phyloP scores from a whole-genome alignment of 2,113 vertebrate genomes.

The Indri indri region DNA sequence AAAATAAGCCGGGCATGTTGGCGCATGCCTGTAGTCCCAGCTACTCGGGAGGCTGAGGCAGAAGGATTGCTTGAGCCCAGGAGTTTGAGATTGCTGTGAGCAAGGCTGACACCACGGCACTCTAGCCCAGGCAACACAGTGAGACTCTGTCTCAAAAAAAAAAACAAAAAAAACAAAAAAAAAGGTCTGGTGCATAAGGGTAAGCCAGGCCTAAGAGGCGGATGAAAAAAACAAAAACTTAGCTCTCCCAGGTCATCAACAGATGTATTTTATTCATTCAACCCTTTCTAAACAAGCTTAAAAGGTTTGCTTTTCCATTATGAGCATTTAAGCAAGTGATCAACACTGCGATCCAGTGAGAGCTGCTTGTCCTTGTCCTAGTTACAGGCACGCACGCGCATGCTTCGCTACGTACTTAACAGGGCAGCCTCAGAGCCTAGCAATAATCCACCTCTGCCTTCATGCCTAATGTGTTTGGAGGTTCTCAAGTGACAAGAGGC shows the following conservation, averaged over 20 bases:
- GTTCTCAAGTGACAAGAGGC: background rate
- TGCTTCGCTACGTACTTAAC: background rate
- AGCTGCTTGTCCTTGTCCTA: background rate
- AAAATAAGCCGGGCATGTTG: no score
- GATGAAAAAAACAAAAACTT: background rate
- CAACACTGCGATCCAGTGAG: background rate
- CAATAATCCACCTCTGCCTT: background rate
- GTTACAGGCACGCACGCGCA: background rate
- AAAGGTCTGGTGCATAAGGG: background rate
- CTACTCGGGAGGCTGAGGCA: no score
- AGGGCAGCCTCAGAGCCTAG: background rate
- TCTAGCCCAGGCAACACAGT: no score
- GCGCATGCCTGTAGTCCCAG: no score
- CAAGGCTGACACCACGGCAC: no score
- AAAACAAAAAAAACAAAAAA: no score
- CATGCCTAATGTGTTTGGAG: background rate
- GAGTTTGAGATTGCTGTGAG: no score
- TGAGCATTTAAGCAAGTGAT: background rate
- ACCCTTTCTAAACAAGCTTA: slow-evolving; percentile 47
- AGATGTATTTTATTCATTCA: background rate
- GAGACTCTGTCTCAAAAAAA: no score
- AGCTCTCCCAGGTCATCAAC: background rate
- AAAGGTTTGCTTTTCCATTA: slow-evolving; percentile 62
- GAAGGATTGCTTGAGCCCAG: no score
- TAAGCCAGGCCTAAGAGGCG: background rate